A percentile compares a stretch with the other conserved stretches of the same genome.
Evolutionary conservation across 2,797 vertebrate genomes (phyloP).

Genomic region (Hippopotamyrus pictus): DNA sequence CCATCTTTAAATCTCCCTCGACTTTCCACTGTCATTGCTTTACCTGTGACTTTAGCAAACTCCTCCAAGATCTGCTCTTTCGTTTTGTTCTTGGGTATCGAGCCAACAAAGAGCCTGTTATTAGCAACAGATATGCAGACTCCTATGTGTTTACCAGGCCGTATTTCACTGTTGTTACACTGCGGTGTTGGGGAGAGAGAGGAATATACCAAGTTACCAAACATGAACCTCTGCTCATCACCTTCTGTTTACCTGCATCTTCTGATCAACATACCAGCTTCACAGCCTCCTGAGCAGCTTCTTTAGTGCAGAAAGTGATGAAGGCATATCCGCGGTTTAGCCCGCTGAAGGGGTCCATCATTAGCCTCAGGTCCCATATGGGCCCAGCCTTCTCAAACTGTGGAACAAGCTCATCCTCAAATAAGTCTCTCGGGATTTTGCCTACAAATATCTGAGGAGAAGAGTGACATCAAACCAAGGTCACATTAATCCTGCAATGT

Average conservation of each 20-base stretch:
- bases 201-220: neutral
- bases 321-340: slow-evolving; percentile 98
- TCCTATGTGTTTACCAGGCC: slow-evolving; percentile 79
- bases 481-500: neutral
- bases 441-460: slow-evolving; percentile 89
- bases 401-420: slow-evolving; percentile 97
- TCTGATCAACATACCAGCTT: slow-evolving; percentile 73
- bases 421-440: slow-evolving; percentile 96
- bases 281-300: slow-evolving; percentile 96
- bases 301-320: slow-evolving; percentile 99
- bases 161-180: slow-evolving; percentile 85
- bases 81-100: slow-evolving; percentile 84
- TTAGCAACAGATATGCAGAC: slow-evolving; percentile 84
- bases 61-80: slow-evolving; percentile 82
- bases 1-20: neutral
- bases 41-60: slow-evolving; percentile 84
- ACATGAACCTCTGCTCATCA: neutral
- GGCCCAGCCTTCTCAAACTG: slow-evolving; percentile 97
- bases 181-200: slow-evolving; percentile 34
- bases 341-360: slow-evolving; percentile 99
- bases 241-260: neutral
- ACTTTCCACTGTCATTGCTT: slow-evolving; percentile 37
- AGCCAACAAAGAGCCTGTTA: slow-evolving; percentile 82
- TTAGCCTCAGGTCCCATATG: slow-evolving; percentile 97
- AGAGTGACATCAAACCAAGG: neutral